Conservation (phyloP, 2,113 vertebrate genomes). For the Tychaedon coryphoeus region DNA sequence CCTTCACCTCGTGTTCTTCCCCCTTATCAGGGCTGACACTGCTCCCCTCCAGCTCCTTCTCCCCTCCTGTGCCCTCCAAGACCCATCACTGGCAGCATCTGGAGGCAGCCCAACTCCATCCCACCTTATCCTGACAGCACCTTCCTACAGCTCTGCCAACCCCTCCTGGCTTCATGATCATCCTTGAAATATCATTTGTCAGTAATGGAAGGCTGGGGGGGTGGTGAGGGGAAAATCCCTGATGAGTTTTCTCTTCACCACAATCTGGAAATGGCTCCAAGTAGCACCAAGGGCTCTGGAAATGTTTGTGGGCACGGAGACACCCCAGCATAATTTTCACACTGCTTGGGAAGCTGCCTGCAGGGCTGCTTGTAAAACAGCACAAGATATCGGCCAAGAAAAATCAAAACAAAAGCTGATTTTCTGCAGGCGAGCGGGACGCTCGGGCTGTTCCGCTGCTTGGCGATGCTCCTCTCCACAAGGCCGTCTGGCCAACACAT, state of each 20-base stretch:
- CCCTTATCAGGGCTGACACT: neutral
- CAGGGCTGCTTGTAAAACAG: neutral
- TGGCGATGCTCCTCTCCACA: neutral
- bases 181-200: neutral
- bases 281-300: neutral
- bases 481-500: slow-evolving; percentile 28
- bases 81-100: neutral
- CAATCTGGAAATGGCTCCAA: neutral
- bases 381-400: neutral
- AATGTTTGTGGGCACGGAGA: neutral
- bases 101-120: neutral
- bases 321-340: neutral
- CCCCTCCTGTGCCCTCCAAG: too few relatives aligned
- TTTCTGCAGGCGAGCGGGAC: neutral
- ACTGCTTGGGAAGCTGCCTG: neutral
- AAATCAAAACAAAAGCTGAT: slow-evolving; percentile 22
- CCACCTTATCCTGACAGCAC: neutral
- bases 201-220: neutral
- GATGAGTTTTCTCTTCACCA: neutral
- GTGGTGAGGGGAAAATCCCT: neutral
- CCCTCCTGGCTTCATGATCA: accelerated
- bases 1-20: neutral
- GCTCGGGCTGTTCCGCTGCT: neutral
- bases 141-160: neutral
- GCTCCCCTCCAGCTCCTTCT: neutral